phyloP scores from a whole-genome alignment of 2,113 vertebrate genomes.

The Bostrychus sinensis region DNA sequence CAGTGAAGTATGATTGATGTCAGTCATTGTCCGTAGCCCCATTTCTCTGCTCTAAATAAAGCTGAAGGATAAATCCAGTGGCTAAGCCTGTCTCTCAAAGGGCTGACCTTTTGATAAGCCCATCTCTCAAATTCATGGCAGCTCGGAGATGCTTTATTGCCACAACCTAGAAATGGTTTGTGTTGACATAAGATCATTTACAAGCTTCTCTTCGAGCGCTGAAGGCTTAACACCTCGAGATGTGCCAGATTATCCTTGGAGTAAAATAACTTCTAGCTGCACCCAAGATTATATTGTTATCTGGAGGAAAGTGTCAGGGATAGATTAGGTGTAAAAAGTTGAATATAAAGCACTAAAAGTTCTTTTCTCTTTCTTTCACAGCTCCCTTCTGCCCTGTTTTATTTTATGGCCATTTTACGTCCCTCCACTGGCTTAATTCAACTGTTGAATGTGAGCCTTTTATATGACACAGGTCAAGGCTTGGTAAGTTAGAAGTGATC shows the following conservation, averaged over 20 bases:
- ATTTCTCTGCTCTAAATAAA: constrained; percentile 78
- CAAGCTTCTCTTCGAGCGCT: constrained; percentile 55
- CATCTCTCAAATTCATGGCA: constrained; percentile 72
- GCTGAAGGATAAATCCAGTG: constrained; percentile 68
- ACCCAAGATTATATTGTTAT: constrained; percentile 47
- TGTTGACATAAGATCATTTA: constrained; percentile 71
- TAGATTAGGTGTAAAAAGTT: constrained; percentile 10
- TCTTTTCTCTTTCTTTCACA: constrained; percentile 18
- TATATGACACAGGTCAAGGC: constrained; percentile 44
- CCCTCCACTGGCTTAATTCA: constrained; percentile 21
- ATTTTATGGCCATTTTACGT: constrained; percentile 17
- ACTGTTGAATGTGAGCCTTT: constrained; percentile 28
- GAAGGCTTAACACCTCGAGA: constrained; percentile 64
- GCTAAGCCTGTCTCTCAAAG: constrained; percentile 65
- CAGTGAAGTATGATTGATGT: constrained; percentile 66
- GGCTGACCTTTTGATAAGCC: constrained; percentile 73
- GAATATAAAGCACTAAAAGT: constrained; percentile 17
- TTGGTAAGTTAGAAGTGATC: constrained; percentile 20
- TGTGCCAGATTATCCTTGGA: constrained; percentile 59
- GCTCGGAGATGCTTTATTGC: constrained; percentile 66
- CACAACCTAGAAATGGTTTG: constrained; percentile 66
- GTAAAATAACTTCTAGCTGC: constrained; percentile 43
- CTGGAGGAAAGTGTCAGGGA: constrained; percentile 1
- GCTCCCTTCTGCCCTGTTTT: constrained; percentile 5
- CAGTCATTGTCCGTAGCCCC: constrained; percentile 37